Percentiles rank a stretch among this genome's conserved stretches.
Evolutionary conservation across 2,113 vertebrate genomes (phyloP).

Genomic region (Periophthalmodon schlosseri): DNA sequence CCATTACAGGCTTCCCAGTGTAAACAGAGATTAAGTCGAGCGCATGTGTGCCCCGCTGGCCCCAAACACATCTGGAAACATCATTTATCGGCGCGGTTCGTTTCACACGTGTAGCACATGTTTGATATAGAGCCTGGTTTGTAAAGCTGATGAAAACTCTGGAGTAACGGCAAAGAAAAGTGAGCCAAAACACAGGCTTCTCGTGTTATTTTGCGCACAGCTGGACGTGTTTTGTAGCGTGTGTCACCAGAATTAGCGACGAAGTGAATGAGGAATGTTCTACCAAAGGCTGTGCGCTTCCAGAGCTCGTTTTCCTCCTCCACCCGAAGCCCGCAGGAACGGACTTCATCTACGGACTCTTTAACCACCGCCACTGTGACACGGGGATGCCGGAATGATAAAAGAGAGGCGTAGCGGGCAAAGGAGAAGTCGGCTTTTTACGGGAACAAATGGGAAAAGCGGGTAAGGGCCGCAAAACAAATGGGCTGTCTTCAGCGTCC

Average conservation of each 20-base stretch:
- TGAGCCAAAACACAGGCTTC: constrained; percentile 62
- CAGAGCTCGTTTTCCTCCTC: constrained; percentile 32
- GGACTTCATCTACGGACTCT: constrained; percentile 43
- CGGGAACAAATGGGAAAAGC: constrained; percentile 19
- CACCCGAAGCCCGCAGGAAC: constrained; percentile 33
- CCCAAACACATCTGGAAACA: constrained; percentile 54
- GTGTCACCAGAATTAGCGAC: constrained; percentile 63
- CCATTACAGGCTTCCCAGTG: constrained; percentile 37
- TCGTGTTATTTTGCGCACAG: constrained; percentile 63
- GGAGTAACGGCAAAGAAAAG: constrained; percentile 24
- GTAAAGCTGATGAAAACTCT: constrained; percentile 43
- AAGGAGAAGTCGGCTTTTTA: constrained; percentile 23
- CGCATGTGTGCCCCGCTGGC: constrained; percentile 27
- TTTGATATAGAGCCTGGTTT: constrained; percentile 49
- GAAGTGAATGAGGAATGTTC: constrained; percentile 69
- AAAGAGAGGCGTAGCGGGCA: constrained; percentile 15
- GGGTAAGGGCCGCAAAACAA: constrained; percentile 23
- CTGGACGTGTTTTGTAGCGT: constrained; percentile 65
- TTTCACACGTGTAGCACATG: constrained; percentile 49
- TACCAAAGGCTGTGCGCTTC: constrained; percentile 16
- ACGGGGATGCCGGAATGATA: constrained; percentile 31
- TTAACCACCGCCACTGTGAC: constrained; percentile 50
- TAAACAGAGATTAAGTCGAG: constrained; percentile 48
- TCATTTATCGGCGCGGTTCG: constrained; percentile 40
- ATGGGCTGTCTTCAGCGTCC: constrained; percentile 12